phyloP scores from a whole-genome alignment of 92 coral and sea anemone genomes.

The Umimayanthus chanpuru region DNA sequence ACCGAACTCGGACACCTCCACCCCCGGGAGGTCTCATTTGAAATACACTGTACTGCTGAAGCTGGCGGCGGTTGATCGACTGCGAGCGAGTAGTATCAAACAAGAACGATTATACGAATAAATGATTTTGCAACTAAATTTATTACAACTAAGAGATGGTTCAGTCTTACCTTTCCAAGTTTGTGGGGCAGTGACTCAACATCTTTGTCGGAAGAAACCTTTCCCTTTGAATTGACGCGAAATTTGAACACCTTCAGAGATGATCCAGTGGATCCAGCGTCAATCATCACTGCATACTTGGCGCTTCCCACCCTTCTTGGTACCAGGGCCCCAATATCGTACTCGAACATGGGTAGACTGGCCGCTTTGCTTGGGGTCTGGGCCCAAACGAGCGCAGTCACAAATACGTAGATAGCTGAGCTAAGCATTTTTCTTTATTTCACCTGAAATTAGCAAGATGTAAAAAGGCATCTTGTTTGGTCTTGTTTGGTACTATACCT shows the following conservation, averaged over 20 bases:
- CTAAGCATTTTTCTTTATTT: background rate
- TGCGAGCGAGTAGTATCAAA: no score
- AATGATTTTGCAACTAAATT: background rate
- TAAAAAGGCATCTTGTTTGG: background rate
- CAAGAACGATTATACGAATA: background rate
- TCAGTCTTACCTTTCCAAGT: slow-evolving; percentile 28
- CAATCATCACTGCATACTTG: slow-evolving; percentile 41
- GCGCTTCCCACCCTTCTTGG: background rate
- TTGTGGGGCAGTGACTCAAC: slow-evolving; percentile 23
- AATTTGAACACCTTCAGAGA: slow-evolving; percentile 38
- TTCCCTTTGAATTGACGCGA: slow-evolving; percentile 5
- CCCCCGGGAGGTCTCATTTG: no score
- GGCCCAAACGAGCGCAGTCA: background rate
- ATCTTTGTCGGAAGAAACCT: slow-evolving; percentile 6
- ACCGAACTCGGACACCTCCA: no score
- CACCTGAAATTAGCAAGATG: background rate
- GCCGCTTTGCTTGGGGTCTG: background rate
- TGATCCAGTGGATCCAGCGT: slow-evolving; percentile 50
- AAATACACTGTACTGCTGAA: no score
- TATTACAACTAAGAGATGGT: background rate
- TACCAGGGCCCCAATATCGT: background rate
- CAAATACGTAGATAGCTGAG: background rate
- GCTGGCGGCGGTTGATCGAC: no score
- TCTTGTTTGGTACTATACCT: no score
- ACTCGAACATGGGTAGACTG: slow-evolving; percentile 17